Base-by-base conservation (phyloP, 2,888 invertebrate genomes). In the Cephus pulcher region DNA sequence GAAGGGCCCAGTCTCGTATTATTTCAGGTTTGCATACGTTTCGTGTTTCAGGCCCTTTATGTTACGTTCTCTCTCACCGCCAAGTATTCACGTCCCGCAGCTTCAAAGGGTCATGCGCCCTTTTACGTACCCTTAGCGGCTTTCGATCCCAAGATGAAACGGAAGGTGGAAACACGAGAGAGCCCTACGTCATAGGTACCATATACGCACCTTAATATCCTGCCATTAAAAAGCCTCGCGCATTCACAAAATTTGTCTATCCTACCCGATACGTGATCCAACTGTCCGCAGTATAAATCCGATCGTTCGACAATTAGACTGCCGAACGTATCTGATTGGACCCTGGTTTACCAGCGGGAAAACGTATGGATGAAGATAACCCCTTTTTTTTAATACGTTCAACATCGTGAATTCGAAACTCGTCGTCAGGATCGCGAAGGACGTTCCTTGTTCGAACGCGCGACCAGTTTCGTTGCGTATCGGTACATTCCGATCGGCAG, bases 11-110 rank as follows among this genome's bases (percentile, higher is more conserved):
- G 80, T 81, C 86, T 87, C 84, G 85, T 87, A 86, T 87, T 88
- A 88, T 88, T 86, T 86, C 85, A 85, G 85, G 84, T 86, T 88
- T 86, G 85, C 85, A 83, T 84, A 86, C 86, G 87, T 86, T 87
- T 87, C 87, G 82, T 84, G 84, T 87, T 87, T 87, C 87, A 83
- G 78, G 81, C 85, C 56, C 82, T 85, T 86, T 86, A 87, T 85
- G 78, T 79, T 85, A 37, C 77, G 80, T 71, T 79, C 76, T 78
- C 78, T 75, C 76, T 75, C 23, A 79, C 80, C 80, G 79, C 78
- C 77, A 34, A 37, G 69, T 75, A 40, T 40, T 73, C 76, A 79
- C 80, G 69, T 75, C 73, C 80, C 80, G 78, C 76, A 74, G 79
- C 74, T 71, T 76, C 73, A 81, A 84, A 82, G 78, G 76, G 78